Percentiles rank a stretch among this genome's conserved stretches.
Evolutionary conservation across 2,888 invertebrate genomes (phyloP).

Genomic region (Invenusta paracnida): DNA sequence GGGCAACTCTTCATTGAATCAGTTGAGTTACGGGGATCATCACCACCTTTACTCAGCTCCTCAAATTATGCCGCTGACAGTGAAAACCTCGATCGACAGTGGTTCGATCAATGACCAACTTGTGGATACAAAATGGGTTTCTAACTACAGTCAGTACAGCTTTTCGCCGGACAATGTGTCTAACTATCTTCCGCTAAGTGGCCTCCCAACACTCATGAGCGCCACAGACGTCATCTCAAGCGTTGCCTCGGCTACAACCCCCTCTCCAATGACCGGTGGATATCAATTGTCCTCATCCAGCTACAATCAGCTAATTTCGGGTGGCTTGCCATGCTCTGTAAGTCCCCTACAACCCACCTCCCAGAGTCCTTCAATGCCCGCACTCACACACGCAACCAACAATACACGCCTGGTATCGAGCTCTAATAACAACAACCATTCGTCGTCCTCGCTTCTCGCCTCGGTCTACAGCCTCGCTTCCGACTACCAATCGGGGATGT

Average conservation of each 20-base stretch:
- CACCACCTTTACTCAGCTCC: background rate
- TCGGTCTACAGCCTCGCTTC: background rate
- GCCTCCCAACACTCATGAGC: background rate
- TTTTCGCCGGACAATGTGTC: conserved; percentile 1
- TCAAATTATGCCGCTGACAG: background rate
- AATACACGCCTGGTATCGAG: background rate
- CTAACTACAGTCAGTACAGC: background rate
- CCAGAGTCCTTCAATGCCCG: background rate
- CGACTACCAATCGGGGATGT: background rate
- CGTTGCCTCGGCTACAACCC: too few species aligned
- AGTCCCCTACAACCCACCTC: background rate
- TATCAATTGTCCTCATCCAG: background rate
- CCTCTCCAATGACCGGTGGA: too few species aligned
- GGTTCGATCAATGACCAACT: background rate
- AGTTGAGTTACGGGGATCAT: background rate
- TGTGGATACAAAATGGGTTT: background rate
- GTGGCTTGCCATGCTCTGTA: background rate
- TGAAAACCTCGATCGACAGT: background rate
- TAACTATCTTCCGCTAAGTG: background rate
- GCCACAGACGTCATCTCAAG: background rate
- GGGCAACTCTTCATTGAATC: background rate
- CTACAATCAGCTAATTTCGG: conserved; percentile 9
- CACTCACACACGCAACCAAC: background rate
- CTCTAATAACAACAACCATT: background rate
- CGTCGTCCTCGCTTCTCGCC: background rate